Base-by-base conservation (phyloP, 2,888 invertebrate species). In the Torymus aiolomorphi region DNA sequence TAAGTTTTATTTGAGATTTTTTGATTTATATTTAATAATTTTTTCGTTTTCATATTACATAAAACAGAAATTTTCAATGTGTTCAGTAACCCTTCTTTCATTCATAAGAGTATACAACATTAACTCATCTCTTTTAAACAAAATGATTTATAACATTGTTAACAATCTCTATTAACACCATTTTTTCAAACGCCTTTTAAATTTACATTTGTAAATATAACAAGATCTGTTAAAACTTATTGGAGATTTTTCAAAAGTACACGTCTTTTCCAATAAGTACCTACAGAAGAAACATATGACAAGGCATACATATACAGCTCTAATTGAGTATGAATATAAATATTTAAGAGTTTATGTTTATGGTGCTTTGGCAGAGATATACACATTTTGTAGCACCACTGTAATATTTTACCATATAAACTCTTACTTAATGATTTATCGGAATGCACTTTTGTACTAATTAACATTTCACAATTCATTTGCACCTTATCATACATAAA, bases 321-420 rank as follows among this genome's bases (percentile, higher is more conserved):
- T 83, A 76, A 31, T 75, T 56, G 67, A 81, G 80, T 59, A 70
- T 83, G 85, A 82, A 84, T 83, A 87, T 86, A 87, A 86, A 87
- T 86, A 87, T 76, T 83, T 86, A 87, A 67, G 83, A 84, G 79
- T 85, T 82, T 82, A 84, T 80, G 84, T 84, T 83, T 76, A 83
- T 84, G 85, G 86, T 87, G 87, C 86, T 84, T 86, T 86, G 83
- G 83, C 83, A 85, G 83, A 84, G 83, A 85, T 83, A 83, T 83
- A 84, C 82, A 85, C 82, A 65, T 70, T 79, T 86, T 73, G 80
- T 86, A 87, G 87, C 88, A 87, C 88, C 88, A 85, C 82, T 70
- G 31, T 16, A 73, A 61, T 71, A 57, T 59, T 73, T 73, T 71
- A 71, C 54, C 20, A 72, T 57, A 63, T 75, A 71, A 78, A 78